Evolutionary conservation across 2,113 vertebrate genomes (phyloP).

Genomic region (Megaceryle torquata): DNA sequence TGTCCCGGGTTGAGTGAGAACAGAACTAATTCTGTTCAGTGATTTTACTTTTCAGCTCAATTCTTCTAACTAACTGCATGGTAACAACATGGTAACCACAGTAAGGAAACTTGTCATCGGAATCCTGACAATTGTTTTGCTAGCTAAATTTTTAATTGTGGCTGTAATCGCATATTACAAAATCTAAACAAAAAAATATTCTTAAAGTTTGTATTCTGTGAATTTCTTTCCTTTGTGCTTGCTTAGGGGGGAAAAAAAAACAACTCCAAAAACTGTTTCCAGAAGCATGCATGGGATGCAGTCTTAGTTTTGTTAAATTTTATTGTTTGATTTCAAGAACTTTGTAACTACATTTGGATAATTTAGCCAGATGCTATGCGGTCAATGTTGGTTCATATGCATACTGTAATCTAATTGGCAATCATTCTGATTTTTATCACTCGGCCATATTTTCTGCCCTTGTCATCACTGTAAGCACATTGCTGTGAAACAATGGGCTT

Average conservation of each 20-base stretch:
- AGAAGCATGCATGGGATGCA: not conserved
- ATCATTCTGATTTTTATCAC: constrained; percentile 12
- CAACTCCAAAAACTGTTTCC: not conserved
- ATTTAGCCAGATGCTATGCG: not conserved
- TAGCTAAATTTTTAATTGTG: not conserved
- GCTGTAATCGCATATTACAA: not conserved
- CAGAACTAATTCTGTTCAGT: too few relatives aligned
- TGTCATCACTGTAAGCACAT: not conserved
- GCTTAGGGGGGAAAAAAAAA: not conserved
- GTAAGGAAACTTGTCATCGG: not conserved
- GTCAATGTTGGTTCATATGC: not conserved
- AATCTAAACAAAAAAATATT: not conserved
- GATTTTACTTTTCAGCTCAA: too few relatives aligned
- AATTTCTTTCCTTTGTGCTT: not conserved
- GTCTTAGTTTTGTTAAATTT: not conserved
- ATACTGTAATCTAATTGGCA: not conserved
- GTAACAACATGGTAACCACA: not conserved
- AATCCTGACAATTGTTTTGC: not conserved
- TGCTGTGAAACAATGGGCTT: not conserved
- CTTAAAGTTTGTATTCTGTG: not conserved
- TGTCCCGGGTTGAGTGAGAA: too few relatives aligned
- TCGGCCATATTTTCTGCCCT: not conserved
- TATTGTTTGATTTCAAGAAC: not conserved
- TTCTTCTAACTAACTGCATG: too few relatives aligned
- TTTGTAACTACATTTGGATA: not conserved